Conservation (phyloP, 2,113 vertebrate genomes). For the Pagrus major region DNA sequence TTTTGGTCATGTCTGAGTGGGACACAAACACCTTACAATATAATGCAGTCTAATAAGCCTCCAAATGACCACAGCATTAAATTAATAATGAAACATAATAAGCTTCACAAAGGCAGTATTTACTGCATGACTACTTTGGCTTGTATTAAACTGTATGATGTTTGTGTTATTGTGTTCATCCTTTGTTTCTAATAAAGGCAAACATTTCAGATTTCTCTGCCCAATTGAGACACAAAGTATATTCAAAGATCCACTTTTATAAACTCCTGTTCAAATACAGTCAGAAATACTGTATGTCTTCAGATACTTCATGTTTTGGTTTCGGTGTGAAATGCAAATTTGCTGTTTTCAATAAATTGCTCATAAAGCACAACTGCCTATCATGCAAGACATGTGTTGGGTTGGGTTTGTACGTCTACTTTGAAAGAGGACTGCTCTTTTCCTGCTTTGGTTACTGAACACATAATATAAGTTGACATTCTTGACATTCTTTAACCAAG, state of each 20-base stretch:
- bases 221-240: neutral
- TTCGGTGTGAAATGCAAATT: conserved; percentile 44
- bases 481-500: neutral
- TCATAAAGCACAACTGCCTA: conserved; percentile 2
- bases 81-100: conserved; percentile 2
- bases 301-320: conserved; percentile 36
- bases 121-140: neutral
- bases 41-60: conserved; percentile 18
- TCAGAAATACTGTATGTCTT: conserved; percentile 8
- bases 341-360: conserved; percentile 58
- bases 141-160: conserved; percentile 10
- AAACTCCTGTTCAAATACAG: neutral
- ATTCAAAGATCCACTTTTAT: neutral
- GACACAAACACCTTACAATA: conserved; percentile 6
- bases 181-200: conserved; percentile 35
- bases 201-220: conserved; percentile 10
- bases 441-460: neutral
- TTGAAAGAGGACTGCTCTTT: neutral
- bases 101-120: neutral
- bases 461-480: neutral
- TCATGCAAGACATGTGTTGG: neutral
- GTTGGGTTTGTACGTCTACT: neutral
- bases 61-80: neutral
- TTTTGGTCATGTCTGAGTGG: neutral
- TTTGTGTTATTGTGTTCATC: conserved; percentile 32